phyloP scores from a whole-genome alignment of 2,888 invertebrate genomes.

The Acanthosepion esculentum region DNA sequence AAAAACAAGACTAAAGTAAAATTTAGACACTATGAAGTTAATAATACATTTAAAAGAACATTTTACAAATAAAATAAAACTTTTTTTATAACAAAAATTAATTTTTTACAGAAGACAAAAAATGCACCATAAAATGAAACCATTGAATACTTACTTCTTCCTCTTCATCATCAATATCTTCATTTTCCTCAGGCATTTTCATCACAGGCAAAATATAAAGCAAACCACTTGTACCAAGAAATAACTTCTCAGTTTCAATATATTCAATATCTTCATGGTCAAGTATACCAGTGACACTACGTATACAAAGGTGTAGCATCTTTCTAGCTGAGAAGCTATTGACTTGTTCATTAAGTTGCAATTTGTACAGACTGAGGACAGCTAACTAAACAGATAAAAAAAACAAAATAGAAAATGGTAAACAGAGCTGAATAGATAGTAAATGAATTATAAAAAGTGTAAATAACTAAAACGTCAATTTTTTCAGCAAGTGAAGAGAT shows the following conservation, averaged over 20 bases:
- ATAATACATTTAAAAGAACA: too few relatives aligned
- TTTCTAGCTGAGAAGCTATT: neutral
- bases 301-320: constrained; percentile 63
- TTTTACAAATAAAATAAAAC: too few relatives aligned
- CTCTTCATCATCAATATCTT: neutral
- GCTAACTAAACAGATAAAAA: constrained; percentile 56
- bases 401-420: neutral
- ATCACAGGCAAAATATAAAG: constrained; percentile 62
- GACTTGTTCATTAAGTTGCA: constrained; percentile 47
- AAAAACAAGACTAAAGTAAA: too few relatives aligned
- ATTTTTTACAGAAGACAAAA: neutral
- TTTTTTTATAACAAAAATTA: neutral
- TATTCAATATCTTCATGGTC: constrained; percentile 53
- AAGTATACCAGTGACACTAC: constrained; percentile 58
- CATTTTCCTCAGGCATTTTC: neutral
- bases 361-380: constrained; percentile 63
- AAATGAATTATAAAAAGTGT: neutral
- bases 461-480: too few relatives aligned
- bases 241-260: constrained; percentile 53
- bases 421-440: neutral
- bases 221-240: constrained; percentile 63
- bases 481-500: too few relatives aligned
- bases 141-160: neutral
- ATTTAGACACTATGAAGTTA: too few relatives aligned
- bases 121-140: too few relatives aligned